phyloP scores from a whole-genome alignment of 2,888 invertebrate genomes.

The Cheilosia scutellata region DNA sequence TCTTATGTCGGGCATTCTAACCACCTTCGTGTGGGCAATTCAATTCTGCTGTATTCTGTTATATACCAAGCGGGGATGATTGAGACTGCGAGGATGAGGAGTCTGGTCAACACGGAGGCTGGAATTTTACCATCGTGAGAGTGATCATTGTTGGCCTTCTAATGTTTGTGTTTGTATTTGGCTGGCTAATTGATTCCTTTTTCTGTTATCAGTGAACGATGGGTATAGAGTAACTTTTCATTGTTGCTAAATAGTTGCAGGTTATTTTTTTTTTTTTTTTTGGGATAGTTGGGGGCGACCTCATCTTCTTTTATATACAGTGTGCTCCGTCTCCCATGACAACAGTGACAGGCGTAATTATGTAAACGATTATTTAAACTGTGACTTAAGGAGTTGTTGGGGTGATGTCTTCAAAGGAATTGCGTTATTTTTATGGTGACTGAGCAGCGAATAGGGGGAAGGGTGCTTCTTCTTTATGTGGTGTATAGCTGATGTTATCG shows the following conservation, averaged over 20 bases:
- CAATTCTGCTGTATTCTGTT: constrained; percentile 33
- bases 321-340: constrained; percentile 74
- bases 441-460: constrained; percentile 55
- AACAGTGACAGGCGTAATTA: constrained; percentile 70
- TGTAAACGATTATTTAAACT: constrained; percentile 70
- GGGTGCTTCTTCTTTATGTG: constrained; percentile 48
- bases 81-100: constrained; percentile 14
- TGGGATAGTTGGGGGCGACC: not conserved
- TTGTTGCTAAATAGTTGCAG: constrained; percentile 44
- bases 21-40: constrained; percentile 74
- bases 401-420: constrained; percentile 49
- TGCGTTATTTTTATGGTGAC: constrained; percentile 64
- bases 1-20: constrained; percentile 72
- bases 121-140: constrained; percentile 48
- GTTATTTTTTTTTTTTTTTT: not conserved
- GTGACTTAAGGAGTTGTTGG: constrained; percentile 29
- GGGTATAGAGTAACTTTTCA: constrained; percentile 52
- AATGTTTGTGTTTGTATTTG: constrained; percentile 43
- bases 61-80: constrained; percentile 34
- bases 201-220: constrained; percentile 59
- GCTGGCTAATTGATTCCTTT: constrained; percentile 71
- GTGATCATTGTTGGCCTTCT: constrained; percentile 42
- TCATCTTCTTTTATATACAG: not conserved
- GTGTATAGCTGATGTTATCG: constrained; percentile 55
- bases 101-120: constrained; percentile 7